These are phyloP conservation scores for Condylura cristata DNA, from an alignment of 2,113 vertebrate genomes.

Conservation along the genomic window DNA sequence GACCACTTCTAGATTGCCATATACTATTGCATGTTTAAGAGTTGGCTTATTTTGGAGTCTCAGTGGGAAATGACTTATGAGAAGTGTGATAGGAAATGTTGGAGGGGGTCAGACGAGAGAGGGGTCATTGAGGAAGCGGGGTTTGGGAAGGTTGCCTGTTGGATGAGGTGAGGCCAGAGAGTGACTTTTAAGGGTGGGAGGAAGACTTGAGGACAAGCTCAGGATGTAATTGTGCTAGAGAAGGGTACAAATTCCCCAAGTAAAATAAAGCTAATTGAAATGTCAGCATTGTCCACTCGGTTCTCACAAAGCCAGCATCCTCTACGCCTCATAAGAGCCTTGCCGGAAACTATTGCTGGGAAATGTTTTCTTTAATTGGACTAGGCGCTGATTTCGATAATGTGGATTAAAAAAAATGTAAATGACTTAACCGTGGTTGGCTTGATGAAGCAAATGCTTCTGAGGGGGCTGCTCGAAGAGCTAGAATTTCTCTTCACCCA, in stretches of 20 bases:
- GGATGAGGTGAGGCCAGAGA: not conserved
- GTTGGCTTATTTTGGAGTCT: not conserved
- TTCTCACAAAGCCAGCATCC: not conserved
- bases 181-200: not conserved
- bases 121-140: too few relatives aligned
- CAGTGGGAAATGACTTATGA: not conserved
- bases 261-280: slow-evolving; percentile 50
- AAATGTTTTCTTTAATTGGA: slow-evolving; percentile 40
- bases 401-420: not conserved
- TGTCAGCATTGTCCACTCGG: not conserved
- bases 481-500: slow-evolving; percentile 25
- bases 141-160: not conserved
- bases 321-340: not conserved
- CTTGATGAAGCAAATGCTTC: not conserved
- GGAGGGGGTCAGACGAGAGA: not conserved
- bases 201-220: not conserved
- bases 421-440: slow-evolving; percentile 36
- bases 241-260: slow-evolving; percentile 2
- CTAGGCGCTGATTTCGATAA: slow-evolving; percentile 36
- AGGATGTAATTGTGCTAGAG: not conserved
- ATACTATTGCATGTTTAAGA: not conserved
- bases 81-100: not conserved
- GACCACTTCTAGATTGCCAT: rapidly evolving
- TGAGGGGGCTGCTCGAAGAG: not conserved
- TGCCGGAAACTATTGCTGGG: not conserved